phyloP scores from a whole-genome alignment of 2,113 vertebrate genomes.

The Bombycilla garrulus region DNA sequence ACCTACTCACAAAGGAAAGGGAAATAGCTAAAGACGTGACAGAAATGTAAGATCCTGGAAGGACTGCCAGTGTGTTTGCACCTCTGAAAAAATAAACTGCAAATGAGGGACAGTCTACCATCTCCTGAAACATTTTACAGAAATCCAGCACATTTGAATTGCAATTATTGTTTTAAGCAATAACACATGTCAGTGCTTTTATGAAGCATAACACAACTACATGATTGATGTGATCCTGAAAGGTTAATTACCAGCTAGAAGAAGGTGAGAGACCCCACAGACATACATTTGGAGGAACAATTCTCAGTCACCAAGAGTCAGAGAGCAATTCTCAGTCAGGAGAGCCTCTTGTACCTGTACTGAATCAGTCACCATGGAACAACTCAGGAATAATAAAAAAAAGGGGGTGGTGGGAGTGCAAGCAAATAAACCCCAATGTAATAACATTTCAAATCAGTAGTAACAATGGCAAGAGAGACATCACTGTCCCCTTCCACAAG shows the following conservation, averaged over 20 bases:
- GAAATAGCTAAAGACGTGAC: neutral
- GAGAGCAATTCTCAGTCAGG: too few relatives aligned
- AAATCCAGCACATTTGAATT: constrained; percentile 15
- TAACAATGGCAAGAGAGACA: neutral
- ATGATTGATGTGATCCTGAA: neutral
- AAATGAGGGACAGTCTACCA: neutral
- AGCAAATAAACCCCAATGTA: neutral
- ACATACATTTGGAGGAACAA: neutral
- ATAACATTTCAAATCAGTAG: neutral
- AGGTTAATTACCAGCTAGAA: neutral
- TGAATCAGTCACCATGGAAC: neutral
- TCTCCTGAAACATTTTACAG: neutral
- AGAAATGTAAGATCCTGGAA: neutral
- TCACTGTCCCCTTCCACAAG: neutral
- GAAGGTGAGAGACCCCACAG: neutral
- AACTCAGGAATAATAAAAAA: neutral
- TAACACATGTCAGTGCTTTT: neutral
- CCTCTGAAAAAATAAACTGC: neutral
- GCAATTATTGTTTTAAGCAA: neutral
- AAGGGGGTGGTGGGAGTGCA: rapidly evolving
- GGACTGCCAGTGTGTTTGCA: neutral
- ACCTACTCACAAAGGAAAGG: neutral
- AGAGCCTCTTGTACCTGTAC: neutral
- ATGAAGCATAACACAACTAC: neutral
- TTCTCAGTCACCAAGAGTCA: neutral